phyloP scores from a whole-genome alignment of 2,797 vertebrate genomes.

The Rhincodon typus region DNA sequence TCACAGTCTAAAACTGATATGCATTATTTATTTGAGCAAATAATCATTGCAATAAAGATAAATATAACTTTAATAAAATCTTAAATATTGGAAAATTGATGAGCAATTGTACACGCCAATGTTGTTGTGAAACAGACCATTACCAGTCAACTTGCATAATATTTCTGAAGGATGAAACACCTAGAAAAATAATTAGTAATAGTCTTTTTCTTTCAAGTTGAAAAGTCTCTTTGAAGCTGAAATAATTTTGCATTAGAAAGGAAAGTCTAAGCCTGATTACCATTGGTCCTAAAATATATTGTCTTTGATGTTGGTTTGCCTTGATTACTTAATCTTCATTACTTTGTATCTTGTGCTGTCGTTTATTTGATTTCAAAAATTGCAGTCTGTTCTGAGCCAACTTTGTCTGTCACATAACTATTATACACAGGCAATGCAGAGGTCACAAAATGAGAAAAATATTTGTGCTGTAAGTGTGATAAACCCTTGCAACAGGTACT shows the following conservation, averaged over 20 bases:
- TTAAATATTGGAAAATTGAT: background rate
- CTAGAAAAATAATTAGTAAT: background rate
- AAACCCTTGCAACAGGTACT: background rate
- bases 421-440: background rate
- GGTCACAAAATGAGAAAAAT: background rate
- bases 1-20: background rate
- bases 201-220: background rate
- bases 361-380: conserved; percentile 31
- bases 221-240: conserved; percentile 18
- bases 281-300: background rate
- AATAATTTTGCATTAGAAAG: conserved; percentile 9
- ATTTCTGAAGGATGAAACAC: background rate
- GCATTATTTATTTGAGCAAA: conserved; percentile 15
- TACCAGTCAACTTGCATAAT: background rate
- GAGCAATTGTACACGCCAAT: background rate
- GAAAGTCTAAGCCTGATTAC: background rate
- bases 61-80: background rate
- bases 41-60: background rate
- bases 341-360: background rate
- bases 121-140: too few species aligned
- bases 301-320: background rate
- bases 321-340: conserved; percentile 12
- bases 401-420: background rate
- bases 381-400: background rate
- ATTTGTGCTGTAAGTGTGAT: background rate